These are phyloP conservation scores for Temnothorax rugatulus DNA, from an alignment of 2,888 invertebrate genomes.

Conservation along the genomic window DNA sequence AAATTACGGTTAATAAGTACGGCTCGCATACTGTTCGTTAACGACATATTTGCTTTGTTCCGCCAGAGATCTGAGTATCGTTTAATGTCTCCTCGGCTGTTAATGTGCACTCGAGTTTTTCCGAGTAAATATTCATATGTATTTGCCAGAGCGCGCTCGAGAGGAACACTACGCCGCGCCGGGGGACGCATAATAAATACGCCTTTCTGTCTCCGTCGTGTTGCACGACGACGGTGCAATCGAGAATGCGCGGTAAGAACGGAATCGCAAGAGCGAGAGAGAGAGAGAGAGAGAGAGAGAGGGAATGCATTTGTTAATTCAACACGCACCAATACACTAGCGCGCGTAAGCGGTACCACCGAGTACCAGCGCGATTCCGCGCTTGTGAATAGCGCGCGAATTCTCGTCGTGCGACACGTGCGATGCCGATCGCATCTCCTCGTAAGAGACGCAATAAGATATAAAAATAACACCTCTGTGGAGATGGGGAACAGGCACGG, in stretches of 20 bases:
- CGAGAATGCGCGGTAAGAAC: constrained; percentile 60
- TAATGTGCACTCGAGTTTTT: constrained; percentile 7
- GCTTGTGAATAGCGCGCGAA: constrained; percentile 33
- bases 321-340: constrained; percentile 56
- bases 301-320: constrained; percentile 52
- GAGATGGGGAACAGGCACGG: not conserved
- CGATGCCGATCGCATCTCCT: constrained; percentile 9
- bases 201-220: constrained; percentile 22
- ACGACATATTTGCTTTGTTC: constrained; percentile 22
- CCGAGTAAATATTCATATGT: constrained; percentile 10
- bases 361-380: constrained; percentile 69
- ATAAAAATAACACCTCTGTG: not conserved
- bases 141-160: not conserved
- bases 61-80: not conserved
- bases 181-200: constrained; percentile 21
- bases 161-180: not conserved
- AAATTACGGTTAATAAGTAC: constrained; percentile 34
- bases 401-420: constrained; percentile 24
- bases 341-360: constrained; percentile 69
- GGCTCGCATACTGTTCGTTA: not conserved
- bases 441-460: constrained; percentile 2
- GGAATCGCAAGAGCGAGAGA: constrained; percentile 26
- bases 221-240: constrained; percentile 61
- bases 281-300: constrained; percentile 11
- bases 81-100: constrained; percentile 5